Conservation (phyloP, 2,888 invertebrate species). For the Sinohyriopsis cumingii region DNA sequence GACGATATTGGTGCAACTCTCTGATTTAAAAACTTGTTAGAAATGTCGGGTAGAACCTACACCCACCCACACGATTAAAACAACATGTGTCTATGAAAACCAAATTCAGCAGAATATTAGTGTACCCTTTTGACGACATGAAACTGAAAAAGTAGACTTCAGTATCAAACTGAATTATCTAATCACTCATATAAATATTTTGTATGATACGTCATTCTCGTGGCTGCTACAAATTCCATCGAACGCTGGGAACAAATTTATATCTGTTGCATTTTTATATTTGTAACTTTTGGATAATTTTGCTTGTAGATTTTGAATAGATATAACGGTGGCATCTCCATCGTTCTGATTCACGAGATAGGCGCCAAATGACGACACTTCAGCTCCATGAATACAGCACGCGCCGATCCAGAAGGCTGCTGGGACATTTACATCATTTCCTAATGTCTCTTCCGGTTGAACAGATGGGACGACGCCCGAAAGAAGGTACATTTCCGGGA, state of each 20-base stretch:
- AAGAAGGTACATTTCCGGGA: constrained; percentile 39
- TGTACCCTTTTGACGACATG: no score
- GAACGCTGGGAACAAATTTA: constrained; percentile 56
- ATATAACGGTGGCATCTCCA: constrained; percentile 43
- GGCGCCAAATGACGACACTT: constrained; percentile 54
- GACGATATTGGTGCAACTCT: no score
- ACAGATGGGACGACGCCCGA: constrained; percentile 43
- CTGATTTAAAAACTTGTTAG: no score
- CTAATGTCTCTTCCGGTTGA: constrained; percentile 42
- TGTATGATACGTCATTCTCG: constrained; percentile 51
- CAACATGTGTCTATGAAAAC: no score
- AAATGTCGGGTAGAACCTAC: no score
- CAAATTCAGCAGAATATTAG: no score
- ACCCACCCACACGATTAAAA: no score
- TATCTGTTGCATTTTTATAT: constrained; percentile 34
- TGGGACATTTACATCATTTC: constrained; percentile 59
- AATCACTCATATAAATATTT: constrained; percentile 8
- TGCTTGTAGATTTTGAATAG: constrained; percentile 56
- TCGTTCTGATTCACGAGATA: constrained; percentile 54
- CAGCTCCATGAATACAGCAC: constrained; percentile 55
- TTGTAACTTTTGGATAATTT: constrained; percentile 50
- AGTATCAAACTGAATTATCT: no score
- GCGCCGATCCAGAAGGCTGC: constrained; percentile 58
- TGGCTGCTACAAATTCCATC: constrained; percentile 52
- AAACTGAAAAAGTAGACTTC: no score